Base-by-base conservation (phyloP, 1,140 invertebrate species). In the Coelopa frigida region DNA sequence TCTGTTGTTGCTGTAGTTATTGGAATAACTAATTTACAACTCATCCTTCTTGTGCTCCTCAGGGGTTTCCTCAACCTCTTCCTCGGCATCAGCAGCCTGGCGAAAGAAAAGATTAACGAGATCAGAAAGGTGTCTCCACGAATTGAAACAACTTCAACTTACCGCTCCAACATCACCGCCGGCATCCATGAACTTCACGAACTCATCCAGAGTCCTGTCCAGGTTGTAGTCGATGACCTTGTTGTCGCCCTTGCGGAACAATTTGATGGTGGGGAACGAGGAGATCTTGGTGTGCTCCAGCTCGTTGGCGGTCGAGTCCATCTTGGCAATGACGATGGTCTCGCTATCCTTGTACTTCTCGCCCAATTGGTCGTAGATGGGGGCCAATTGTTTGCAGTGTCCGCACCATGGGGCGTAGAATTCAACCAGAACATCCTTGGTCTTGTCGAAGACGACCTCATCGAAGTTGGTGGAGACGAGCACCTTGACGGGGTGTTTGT, bases 331-430 rank as follows among this genome's bases (percentile, higher is more conserved):
- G 11, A 99, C 78, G 52, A 99, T 77, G 49, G 83, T 81, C 31
- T 84, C 80, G 55, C 82, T 80, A 55, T 90, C 85, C 66, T 87
- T 84, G 72, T 83, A 98, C 72, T 95, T 89, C 57, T 78, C 75
- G 23, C 71, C 78, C 46, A 79, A 63, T 63, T 79, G 78, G 52
- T 98, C 94, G 72, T 94, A 99, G 71, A 97, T 97, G 21, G 96
- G 96, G 52, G 78, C 88, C 54, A 98, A 75, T 69, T 97, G 88
- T 71, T 98, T 96, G 79, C 95, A 98, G 70, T 99, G 94, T 49
- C 90, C 85, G 68, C 88, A 91, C 95, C 95, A 99, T 48, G 94
- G 93, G 27, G 94, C 94, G 73, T 97, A 99, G 76, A 99, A 99
- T 77, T 99, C 94, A 54, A 99, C 94, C 48, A 99, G 79, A 31